A percentile compares a stretch with the other conserved stretches of the same genome.
These are phyloP conservation scores for Notothenia coriiceps DNA, from an alignment of 2,113 vertebrate genomes.

Conservation along the genomic window DNA sequence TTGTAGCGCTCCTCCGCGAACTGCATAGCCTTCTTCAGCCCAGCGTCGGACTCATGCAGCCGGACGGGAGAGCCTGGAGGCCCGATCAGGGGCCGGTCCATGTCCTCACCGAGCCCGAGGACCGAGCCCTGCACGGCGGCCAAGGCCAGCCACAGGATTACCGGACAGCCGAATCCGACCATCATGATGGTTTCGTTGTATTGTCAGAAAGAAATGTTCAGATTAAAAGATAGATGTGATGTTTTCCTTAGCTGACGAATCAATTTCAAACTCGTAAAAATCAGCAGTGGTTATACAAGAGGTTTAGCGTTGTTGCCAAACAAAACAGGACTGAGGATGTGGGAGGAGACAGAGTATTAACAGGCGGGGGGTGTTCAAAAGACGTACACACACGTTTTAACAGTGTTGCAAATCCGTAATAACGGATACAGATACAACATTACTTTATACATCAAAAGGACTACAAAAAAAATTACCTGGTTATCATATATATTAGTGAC, in stretches of 20 bases:
- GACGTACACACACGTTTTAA: not conserved
- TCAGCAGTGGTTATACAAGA: not conserved
- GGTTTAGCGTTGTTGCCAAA: constrained; percentile 56
- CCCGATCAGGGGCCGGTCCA: constrained; percentile 72
- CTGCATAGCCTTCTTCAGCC: constrained; percentile 79
- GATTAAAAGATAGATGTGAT: constrained; percentile 23
- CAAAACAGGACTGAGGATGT: constrained; percentile 8
- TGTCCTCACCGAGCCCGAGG: constrained; percentile 60
- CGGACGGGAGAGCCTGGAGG: constrained; percentile 65
- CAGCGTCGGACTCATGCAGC: constrained; percentile 76
- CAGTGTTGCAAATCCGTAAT: not conserved
- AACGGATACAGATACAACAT: not conserved
- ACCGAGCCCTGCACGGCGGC: constrained; percentile 49
- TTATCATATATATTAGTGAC: not conserved
- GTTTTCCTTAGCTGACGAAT: constrained; percentile 3
- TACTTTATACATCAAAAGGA: no score
- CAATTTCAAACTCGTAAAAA: no score
- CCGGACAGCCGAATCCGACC: constrained; percentile 2
- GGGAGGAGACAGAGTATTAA: constrained; percentile 42
- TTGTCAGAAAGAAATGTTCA: not conserved
- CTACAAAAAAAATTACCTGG: not conserved
- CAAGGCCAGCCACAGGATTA: constrained; percentile 60
- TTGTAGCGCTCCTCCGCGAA: constrained; percentile 88
- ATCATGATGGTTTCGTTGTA: constrained; percentile 55
- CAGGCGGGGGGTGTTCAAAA: constrained; percentile 16